phyloP scores from a whole-genome alignment of 2,113 vertebrate genomes.

The Stegastes partitus region DNA sequence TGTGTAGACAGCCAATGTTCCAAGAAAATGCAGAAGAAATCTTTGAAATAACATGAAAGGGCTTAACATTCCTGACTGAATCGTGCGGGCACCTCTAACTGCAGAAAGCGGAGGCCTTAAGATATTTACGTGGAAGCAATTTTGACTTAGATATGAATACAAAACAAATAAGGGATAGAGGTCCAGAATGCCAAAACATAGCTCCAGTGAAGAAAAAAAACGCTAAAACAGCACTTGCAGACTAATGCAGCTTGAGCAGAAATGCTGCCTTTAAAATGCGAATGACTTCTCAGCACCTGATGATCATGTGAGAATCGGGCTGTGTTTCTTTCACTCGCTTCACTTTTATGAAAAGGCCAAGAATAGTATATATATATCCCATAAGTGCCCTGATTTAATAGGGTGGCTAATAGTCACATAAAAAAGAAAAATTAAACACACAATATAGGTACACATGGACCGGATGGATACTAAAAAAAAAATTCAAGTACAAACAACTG shows the following conservation, averaged over 20 bases:
- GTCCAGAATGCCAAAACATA: background rate
- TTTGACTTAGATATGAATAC: background rate
- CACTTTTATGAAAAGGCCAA: background rate
- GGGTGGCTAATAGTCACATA: too few relatives aligned
- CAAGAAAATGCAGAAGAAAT: background rate
- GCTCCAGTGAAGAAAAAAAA: background rate
- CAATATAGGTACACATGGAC: too few relatives aligned
- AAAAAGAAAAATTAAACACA: too few relatives aligned
- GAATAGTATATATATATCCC: background rate
- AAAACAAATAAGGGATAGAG: background rate
- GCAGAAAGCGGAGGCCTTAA: too few relatives aligned
- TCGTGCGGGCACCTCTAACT: background rate
- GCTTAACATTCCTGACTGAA: background rate
- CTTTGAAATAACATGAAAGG: background rate
- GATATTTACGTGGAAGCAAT: too few relatives aligned
- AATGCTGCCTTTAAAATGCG: background rate
- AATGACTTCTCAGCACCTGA: conserved; percentile 8
- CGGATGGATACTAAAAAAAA: too few relatives aligned
- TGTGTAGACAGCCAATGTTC: background rate
- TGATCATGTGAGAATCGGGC: background rate
- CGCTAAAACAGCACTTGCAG: background rate
- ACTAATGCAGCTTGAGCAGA: conserved; percentile 4
- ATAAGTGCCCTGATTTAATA: background rate
- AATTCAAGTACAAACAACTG: too few relatives aligned
- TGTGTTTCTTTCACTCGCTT: background rate